Evolutionary conservation across 53 echinoderm and acorn worm genomes (phyloP).

Genomic region (Temnopleurus reevesii): DNA sequence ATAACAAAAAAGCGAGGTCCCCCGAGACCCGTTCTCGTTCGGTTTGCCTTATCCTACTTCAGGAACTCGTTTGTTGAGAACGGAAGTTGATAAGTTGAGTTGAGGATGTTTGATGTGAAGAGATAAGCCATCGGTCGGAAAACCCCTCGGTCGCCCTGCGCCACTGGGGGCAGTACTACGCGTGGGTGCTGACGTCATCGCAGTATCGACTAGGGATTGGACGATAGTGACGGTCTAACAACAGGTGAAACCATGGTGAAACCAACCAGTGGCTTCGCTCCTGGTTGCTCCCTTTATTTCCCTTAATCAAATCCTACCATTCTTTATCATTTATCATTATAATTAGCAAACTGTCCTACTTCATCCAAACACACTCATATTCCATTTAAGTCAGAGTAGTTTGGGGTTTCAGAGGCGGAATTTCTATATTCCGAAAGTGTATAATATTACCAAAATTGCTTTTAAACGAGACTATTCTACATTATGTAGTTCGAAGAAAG

Average conservation of each 20-base stretch:
- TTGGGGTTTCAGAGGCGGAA: not conserved
- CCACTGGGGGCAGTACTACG: slow-evolving; percentile 55
- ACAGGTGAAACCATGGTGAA: slow-evolving; percentile 53
- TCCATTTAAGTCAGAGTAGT: not conserved
- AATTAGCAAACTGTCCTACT: not conserved
- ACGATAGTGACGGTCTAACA: slow-evolving; percentile 26
- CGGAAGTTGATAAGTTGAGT: slow-evolving; percentile 57
- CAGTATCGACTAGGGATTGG: slow-evolving; percentile 47
- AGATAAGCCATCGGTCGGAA: slow-evolving; percentile 55
- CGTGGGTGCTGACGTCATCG: slow-evolving; percentile 58
- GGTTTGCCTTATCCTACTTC: slow-evolving; percentile 52
- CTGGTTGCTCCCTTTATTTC: not conserved
- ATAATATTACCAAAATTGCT: too few relatives aligned
- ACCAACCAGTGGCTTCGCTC: not conserved
- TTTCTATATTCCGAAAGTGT: not conserved
- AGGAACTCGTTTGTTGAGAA: slow-evolving; percentile 54
- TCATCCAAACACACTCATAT: not conserved
- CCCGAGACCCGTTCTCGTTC: slow-evolving; percentile 12
- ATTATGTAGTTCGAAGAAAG: slow-evolving; percentile 21
- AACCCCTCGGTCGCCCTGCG: slow-evolving; percentile 58
- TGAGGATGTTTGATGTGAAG: slow-evolving; percentile 56
- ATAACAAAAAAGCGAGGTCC: slow-evolving; percentile 23
- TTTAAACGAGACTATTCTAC: not conserved
- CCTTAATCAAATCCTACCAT: not conserved
- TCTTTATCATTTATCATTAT: not conserved